Evolutionary conservation across 1,140 invertebrate genomes (phyloP).

Genomic region (Nasonia vitripennis): DNA sequence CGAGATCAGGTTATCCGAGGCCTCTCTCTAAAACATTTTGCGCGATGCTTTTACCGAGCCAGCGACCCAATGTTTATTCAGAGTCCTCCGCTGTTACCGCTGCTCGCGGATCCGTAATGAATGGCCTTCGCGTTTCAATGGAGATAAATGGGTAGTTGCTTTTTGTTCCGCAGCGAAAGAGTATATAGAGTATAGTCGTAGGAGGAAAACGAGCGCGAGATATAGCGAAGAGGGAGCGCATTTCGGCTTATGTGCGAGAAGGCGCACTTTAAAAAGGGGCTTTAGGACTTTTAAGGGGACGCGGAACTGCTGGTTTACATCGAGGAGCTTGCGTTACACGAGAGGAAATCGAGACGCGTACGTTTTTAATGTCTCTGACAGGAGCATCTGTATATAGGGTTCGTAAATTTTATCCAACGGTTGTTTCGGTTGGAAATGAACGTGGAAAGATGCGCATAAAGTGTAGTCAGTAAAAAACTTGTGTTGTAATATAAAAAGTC

Average conservation of each 20-base stretch:
- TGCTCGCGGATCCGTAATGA: slow-evolving; percentile 2
- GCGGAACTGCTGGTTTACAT: slow-evolving; percentile 29
- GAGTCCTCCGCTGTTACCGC: background rate
- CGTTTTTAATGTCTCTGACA: background rate
- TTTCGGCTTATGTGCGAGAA: background rate
- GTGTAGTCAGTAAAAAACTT: background rate
- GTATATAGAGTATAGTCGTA: background rate
- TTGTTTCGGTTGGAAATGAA: background rate
- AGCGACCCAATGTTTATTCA: slow-evolving; percentile 29
- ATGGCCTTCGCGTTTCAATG: slow-evolving; percentile 40
- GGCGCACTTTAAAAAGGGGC: slow-evolving; percentile 42
- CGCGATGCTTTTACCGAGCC: slow-evolving; percentile 28
- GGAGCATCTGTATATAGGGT: background rate
- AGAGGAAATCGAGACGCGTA: background rate
- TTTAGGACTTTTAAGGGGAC: slow-evolving; percentile 50
- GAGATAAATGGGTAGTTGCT: slow-evolving; percentile 38
- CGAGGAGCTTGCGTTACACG: background rate
- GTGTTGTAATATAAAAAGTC: too few species aligned
- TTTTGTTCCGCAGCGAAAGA: background rate
- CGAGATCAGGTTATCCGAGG: slow-evolving; percentile 23
- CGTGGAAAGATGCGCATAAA: background rate
- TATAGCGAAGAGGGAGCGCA: background rate
- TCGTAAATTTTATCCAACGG: background rate
- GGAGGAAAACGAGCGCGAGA: background rate
- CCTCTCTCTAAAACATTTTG: slow-evolving; percentile 5